These are phyloP conservation scores for Drosophila athabasca DNA, from an alignment of 1,140 invertebrate species.

Conservation along the genomic window DNA sequence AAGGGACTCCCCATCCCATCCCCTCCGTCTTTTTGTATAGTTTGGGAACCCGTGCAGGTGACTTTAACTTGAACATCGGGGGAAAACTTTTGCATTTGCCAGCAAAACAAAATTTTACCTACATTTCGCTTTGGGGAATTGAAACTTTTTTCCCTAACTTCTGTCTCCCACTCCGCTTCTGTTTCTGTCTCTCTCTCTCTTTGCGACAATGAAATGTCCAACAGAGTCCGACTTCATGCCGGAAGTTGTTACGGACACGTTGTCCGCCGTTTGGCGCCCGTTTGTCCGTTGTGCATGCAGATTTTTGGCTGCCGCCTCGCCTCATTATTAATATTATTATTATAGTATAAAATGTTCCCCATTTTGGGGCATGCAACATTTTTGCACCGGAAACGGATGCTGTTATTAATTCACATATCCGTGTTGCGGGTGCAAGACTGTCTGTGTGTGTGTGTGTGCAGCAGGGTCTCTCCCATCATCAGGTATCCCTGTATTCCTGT, in stretches of 20 bases:
- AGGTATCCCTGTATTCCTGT: constrained; percentile 32
- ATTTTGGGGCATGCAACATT: constrained; percentile 23
- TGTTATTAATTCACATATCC: constrained; percentile 79
- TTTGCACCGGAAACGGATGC: constrained; percentile 72
- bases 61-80: constrained; percentile 52
- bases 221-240: constrained; percentile 25
- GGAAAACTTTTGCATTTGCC: constrained; percentile 66
- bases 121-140: constrained; percentile 32
- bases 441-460: not conserved
- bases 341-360: constrained; percentile 28
- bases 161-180: too few relatives aligned
- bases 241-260: constrained; percentile 78
- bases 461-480: constrained; percentile 4
- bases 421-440: constrained; percentile 3
- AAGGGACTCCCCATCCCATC: constrained; percentile 30
- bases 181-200: too few relatives aligned
- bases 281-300: constrained; percentile 1
- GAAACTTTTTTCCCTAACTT: constrained; percentile 28
- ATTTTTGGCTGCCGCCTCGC: constrained; percentile 33
- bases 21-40: constrained; percentile 15
- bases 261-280: constrained; percentile 47
- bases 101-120: constrained; percentile 49
- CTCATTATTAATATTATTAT: constrained; percentile 68
- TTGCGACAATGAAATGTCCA: constrained; percentile 39
- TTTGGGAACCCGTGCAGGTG: constrained; percentile 77